Evolutionary conservation across 2,888 invertebrate genomes (phyloP).

Genomic region (Hypselothyrea guttata): DNA sequence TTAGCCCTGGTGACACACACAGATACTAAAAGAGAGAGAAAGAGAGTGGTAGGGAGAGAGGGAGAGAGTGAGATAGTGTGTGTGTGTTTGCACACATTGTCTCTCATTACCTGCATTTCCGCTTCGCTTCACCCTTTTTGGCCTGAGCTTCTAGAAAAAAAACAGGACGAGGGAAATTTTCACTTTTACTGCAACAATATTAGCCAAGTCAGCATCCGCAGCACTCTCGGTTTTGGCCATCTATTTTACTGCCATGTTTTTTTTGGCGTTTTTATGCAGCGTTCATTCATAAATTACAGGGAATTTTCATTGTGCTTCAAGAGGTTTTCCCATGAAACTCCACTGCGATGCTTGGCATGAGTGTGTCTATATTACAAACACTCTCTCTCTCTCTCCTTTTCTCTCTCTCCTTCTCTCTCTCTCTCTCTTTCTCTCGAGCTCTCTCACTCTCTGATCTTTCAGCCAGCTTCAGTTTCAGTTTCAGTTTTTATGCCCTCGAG

Average conservation of each 20-base stretch:
- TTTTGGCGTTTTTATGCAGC: conserved; percentile 28
- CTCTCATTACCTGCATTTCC: conserved; percentile 46
- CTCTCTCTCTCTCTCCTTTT: no score
- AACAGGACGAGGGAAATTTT: conserved; percentile 24
- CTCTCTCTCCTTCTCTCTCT: no score
- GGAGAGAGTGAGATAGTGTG: no score
- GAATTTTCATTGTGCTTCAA: conserved; percentile 46
- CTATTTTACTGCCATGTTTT: background rate
- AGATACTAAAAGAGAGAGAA: background rate
- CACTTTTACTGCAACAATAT: conserved; percentile 44
- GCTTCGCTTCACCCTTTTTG: conserved; percentile 59
- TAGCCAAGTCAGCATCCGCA: background rate
- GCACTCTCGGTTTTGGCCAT: background rate
- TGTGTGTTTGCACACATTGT: background rate
- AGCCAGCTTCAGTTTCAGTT: conserved; percentile 17
- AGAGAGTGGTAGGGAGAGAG: no score
- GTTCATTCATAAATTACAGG: conserved; percentile 69
- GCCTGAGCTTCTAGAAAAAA: conserved; percentile 4
- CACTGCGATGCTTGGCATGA: background rate
- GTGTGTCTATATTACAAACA: conserved; percentile 4
- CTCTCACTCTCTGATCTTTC: conserved; percentile 26
- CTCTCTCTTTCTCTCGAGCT: no score
- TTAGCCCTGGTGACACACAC: conserved; percentile 50
- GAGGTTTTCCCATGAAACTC: conserved; percentile 33
- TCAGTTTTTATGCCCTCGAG: conserved; percentile 30